These are phyloP conservation scores for Heliconius melpomene DNA, from an alignment of 1,140 invertebrate genomes.

Conservation along the genomic window DNA sequence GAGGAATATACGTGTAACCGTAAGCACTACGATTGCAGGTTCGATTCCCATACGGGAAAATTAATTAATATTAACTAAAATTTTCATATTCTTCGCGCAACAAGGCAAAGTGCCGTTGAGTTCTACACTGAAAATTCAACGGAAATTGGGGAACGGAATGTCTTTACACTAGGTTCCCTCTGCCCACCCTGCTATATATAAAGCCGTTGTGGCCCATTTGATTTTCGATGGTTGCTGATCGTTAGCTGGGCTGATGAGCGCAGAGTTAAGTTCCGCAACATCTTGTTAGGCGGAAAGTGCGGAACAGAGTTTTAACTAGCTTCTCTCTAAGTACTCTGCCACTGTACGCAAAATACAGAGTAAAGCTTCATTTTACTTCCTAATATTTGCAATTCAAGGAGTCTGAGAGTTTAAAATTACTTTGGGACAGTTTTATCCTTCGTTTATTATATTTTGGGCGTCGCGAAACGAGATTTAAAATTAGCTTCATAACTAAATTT, in stretches of 20 bases:
- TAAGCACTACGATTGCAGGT: no score
- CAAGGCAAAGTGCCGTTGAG: no score
- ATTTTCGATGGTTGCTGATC: no score
- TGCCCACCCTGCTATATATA: no score
- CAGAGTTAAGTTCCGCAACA: not conserved
- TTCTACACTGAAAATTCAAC: no score
- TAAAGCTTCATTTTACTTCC: slow-evolving; percentile 59
- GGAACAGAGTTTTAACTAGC: not conserved
- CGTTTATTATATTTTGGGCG: slow-evolving; percentile 39
- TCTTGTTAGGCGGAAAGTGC: not conserved
- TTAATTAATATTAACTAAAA: no score
- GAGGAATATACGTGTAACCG: no score
- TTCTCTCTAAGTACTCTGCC: not conserved
- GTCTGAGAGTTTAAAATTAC: slow-evolving; percentile 56
- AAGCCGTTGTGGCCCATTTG: no score
- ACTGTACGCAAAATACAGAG: slow-evolving; percentile 48
- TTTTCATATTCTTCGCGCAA: no score
- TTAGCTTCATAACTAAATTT: slow-evolving; percentile 35
- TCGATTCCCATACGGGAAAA: no score
- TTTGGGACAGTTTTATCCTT: slow-evolving; percentile 48
- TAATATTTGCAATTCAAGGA: slow-evolving; percentile 69
- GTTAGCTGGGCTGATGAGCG: not conserved
- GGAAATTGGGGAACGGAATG: no score
- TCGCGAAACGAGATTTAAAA: slow-evolving; percentile 35
- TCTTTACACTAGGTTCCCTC: no score